Evolutionary conservation across 2,797 vertebrate genomes (phyloP).

Genomic region (Pipistrellus pipistrellus): DNA sequence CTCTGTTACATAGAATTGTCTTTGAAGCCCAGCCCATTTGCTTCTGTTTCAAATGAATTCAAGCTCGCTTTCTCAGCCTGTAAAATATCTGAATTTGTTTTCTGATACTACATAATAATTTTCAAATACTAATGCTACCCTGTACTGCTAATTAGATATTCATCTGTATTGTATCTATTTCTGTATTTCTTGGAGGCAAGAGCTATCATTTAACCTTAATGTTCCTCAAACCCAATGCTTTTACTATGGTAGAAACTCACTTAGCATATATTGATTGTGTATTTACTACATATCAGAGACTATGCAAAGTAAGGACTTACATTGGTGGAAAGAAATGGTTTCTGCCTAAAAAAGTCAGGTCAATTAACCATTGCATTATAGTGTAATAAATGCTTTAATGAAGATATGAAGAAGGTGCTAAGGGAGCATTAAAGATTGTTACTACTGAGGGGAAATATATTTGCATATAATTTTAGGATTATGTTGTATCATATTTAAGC

Average conservation of each 20-base stretch:
- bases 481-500: conserved; percentile 35
- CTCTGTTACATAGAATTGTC: conserved; percentile 14
- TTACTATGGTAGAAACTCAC: not conserved
- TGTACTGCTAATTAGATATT: conserved; percentile 32
- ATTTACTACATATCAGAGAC: not conserved
- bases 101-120: conserved; percentile 33
- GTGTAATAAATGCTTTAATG: conserved; percentile 51
- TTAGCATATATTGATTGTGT: conserved; percentile 16
- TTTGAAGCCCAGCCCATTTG: not conserved
- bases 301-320: conserved; percentile 32
- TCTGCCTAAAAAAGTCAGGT: conserved; percentile 52
- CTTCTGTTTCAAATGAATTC: conserved; percentile 26
- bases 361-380: conserved; percentile 34
- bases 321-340: conserved; percentile 40
- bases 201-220: conserved; percentile 59
- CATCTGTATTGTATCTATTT: conserved; percentile 2
- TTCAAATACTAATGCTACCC: conserved; percentile 20
- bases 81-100: conserved; percentile 57
- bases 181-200: conserved; percentile 41
- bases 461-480: conserved; percentile 42
- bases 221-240: conserved; percentile 15
- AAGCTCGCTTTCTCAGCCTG: conserved; percentile 6
- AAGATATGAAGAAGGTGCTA: not conserved
- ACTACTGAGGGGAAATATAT: not conserved
- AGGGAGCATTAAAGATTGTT: conserved; percentile 4